Percentiles rank a stretch among this genome's conserved stretches.
These are phyloP conservation scores for Sebastes minor DNA, from an alignment of 2,797 vertebrate species.

Conservation along the genomic window DNA sequence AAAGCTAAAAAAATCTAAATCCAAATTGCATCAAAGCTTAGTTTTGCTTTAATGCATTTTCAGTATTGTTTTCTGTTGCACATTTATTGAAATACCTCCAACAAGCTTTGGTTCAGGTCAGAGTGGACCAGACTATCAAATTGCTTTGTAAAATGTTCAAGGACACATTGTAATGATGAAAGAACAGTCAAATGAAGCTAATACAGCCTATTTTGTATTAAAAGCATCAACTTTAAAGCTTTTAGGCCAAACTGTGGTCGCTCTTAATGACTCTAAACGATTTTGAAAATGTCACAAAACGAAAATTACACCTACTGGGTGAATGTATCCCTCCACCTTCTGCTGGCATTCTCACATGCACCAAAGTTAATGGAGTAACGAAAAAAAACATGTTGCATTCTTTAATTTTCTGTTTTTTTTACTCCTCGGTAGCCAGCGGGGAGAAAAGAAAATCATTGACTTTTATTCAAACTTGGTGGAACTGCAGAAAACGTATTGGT, in stretches of 20 bases:
- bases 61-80: neutral
- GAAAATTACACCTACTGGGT: neutral
- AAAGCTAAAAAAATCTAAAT: neutral
- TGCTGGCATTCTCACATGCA: conserved; percentile 6
- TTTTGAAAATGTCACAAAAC: conserved; percentile 27
- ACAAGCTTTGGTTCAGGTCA: neutral
- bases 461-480: conserved; percentile 17
- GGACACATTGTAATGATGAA: neutral
- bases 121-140: neutral
- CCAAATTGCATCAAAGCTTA: neutral
- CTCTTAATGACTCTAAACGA: neutral
- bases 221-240: neutral
- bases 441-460: conserved; percentile 23
- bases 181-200: neutral
- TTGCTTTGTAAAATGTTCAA: neutral
- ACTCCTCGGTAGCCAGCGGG: conserved; percentile 23
- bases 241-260: neutral
- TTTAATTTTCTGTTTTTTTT: conserved; percentile 52
- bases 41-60: neutral
- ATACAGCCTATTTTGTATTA: neutral
- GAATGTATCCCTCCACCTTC: neutral
- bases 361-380: conserved; percentile 42
- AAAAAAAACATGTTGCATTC: conserved; percentile 9
- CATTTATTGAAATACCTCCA: neutral
- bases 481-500: conserved; percentile 16